Conservation (phyloP, 2,797 vertebrate species). For the Hemitrygon akajei region DNA sequence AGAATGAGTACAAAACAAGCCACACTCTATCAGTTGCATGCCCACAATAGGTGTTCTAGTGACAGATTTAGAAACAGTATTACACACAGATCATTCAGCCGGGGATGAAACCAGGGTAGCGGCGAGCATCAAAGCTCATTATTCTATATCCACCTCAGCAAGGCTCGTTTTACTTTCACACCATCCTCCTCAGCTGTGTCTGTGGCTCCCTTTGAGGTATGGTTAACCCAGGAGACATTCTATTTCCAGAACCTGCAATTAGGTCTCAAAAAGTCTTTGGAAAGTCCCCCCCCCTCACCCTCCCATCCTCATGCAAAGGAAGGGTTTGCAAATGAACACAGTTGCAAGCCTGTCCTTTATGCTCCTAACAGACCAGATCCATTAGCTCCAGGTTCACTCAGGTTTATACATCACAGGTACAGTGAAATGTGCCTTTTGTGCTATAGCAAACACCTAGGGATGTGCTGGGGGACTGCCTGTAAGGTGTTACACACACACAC, state of each 20-base stretch:
- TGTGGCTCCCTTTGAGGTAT: not conserved
- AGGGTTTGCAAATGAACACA: not conserved
- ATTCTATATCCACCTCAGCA: not conserved
- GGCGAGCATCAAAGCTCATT: not conserved
- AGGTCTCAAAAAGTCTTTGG: not conserved
- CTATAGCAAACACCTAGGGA: no score
- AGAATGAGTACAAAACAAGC: not conserved
- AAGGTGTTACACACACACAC: no score
- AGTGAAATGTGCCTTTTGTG: no score
- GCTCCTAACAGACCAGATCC: not conserved
- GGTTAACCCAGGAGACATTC: not conserved
- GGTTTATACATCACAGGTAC: no score
- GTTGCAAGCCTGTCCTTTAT: not conserved
- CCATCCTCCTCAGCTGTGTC: not conserved
- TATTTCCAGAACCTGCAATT: not conserved
- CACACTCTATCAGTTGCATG: not conserved
- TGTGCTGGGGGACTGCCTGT: no score
- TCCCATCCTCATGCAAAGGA: not conserved
- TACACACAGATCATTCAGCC: not conserved
- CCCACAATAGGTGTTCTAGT: not conserved
- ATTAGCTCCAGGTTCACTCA: not conserved
- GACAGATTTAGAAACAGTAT: not conserved
- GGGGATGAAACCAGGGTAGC: not conserved
- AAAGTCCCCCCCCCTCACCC: constrained; percentile 18
- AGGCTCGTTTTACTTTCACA: not conserved